Base-by-base conservation (phyloP, 2,113 vertebrate species). In the Oncorhynchus clarkii region DNA sequence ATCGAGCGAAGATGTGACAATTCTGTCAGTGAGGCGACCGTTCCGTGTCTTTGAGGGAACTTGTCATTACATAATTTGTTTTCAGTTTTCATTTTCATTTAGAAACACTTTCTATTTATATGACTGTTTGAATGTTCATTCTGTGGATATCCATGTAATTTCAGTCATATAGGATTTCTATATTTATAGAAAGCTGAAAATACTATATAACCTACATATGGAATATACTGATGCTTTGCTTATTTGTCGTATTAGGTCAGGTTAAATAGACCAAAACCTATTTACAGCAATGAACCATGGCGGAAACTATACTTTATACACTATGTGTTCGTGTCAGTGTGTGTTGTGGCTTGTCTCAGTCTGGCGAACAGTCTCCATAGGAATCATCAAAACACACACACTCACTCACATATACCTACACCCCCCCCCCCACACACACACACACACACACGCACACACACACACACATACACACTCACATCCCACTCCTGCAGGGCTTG, bases 21-120 rank as follows among this genome's bases (percentile, higher is more conserved):
- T 78, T 88, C 89, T 90, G 88, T 90, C 77, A 74, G 88, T 84
- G 87, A 82, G 85, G 85, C 77, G 79, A 82, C 62, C 73, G 70
- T 81, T 85, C 80, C 78, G 75, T 82, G 67, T 90, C 91, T 92
- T 89, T 90, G 87, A 91, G 91, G 82, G 79, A 89, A 87, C 88
- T 81, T 89, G 87, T 91, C 89, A 91, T 90, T 89, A 89, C 83
- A 78, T 83, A 75, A 90, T 87, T 73, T 20, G 72, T 77, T 80
- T 76, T 89, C 82, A 85, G 82, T 82, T 87, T 85, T 85, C 79
- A 88, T 90, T 91, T 90, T 84, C 88, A 88, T 86, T 87, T 89
- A 77, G 86, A 74, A 82, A 4, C 67, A 27, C 45, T 34, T 64
- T 88, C 87, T 92, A 91, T 91, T 92, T 89, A 78, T 88, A 86